Evolutionary conservation across 2,113 vertebrate genomes (phyloP).

Genomic region (Ginglymostoma cirratum): DNA sequence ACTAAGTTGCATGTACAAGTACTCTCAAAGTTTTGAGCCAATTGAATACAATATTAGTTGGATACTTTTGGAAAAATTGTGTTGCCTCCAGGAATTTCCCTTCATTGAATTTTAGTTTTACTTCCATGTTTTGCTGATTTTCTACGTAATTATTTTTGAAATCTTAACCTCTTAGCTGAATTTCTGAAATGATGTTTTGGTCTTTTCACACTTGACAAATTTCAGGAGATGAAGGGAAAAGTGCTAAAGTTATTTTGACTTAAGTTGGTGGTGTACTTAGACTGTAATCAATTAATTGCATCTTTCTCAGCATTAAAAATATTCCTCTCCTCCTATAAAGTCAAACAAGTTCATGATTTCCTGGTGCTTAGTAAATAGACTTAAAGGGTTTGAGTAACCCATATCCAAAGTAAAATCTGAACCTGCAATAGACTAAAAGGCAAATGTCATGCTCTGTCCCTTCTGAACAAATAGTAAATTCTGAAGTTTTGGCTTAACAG

Average conservation of each 20-base stretch:
- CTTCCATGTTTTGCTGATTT: neutral
- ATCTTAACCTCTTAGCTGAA: neutral
- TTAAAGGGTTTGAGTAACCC: neutral
- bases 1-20: neutral
- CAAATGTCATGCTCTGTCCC: neutral
- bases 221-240: neutral
- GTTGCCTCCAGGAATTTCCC: neutral
- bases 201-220: neutral
- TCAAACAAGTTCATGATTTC: neutral
- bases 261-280: neutral
- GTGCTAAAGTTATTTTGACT: neutral
- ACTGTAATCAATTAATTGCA: neutral
- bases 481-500: neutral
- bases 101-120: constrained; percentile 6
- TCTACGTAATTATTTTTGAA: neutral
- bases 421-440: neutral
- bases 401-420: neutral
- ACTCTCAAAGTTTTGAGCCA: neutral
- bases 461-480: neutral
- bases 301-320: neutral
- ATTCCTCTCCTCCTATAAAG: neutral
- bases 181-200: neutral
- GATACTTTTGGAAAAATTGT: neutral
- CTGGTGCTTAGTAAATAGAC: neutral
- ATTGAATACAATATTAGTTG: neutral